A percentile compares a stretch with the other conserved stretches of the same genome.
These are phyloP conservation scores for Microcaecilia unicolor DNA, from an alignment of 2,797 vertebrate species.

Conservation along the genomic window DNA sequence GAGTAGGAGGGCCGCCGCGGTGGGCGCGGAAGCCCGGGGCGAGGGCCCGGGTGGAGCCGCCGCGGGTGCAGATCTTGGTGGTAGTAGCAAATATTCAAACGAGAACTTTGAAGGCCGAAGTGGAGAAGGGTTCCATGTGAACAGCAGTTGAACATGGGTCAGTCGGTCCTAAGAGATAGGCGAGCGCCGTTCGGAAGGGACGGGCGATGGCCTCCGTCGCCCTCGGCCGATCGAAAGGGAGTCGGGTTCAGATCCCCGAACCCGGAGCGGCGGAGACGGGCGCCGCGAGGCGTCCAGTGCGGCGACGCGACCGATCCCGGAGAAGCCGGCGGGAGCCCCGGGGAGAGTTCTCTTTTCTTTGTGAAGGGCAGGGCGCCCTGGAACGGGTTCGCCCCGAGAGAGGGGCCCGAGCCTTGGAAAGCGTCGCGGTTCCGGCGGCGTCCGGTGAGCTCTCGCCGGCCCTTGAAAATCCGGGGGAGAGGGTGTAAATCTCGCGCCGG, in stretches of 20 bases:
- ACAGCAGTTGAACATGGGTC: slow-evolving; percentile 3
- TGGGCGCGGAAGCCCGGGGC: background rate
- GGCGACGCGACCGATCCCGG: background rate
- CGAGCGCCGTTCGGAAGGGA: background rate
- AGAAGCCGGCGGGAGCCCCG: slow-evolving; percentile 2
- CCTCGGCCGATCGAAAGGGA: slow-evolving; percentile 2
- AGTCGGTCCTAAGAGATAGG: background rate
- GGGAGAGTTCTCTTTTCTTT: slow-evolving; percentile 23
- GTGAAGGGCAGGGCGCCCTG: slow-evolving; percentile 27
- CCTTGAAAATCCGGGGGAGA: slow-evolving; percentile 26
- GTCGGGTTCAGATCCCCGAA: slow-evolving; percentile 6
- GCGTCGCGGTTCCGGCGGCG: background rate
- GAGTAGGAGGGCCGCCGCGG: background rate
- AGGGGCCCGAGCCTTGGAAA: background rate
- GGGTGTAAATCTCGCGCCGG: slow-evolving; percentile 17
- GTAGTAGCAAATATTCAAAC: slow-evolving; percentile 6
- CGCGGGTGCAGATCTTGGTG: slow-evolving; percentile 18
- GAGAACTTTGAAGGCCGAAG: slow-evolving; percentile 4
- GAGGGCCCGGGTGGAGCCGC: slow-evolving; percentile 7
- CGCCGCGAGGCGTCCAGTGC: slow-evolving; percentile 1
- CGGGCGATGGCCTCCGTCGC: background rate
- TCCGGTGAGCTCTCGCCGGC: slow-evolving; percentile 17
- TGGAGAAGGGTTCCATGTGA: slow-evolving; percentile 5
- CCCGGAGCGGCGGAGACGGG: background rate
- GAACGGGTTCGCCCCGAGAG: slow-evolving; percentile 1